phyloP scores from a whole-genome alignment of 2,797 vertebrate genomes.

The Apogon hyalosoma region DNA sequence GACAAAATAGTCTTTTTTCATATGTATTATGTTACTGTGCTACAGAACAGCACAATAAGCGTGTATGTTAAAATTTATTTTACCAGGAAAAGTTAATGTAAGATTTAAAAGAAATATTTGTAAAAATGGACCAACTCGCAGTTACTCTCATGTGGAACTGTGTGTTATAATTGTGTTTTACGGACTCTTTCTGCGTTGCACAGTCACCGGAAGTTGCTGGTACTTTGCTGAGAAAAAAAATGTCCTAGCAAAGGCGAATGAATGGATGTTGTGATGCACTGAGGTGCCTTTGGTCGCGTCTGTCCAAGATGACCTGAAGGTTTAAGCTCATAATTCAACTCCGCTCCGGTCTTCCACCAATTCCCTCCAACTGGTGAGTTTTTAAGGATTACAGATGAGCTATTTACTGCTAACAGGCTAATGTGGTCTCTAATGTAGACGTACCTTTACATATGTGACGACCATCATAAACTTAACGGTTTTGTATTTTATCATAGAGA shows the following conservation, averaged over 20 bases:
- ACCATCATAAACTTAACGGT: background rate
- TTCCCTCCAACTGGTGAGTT: constrained; percentile 46
- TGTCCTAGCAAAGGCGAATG: constrained; percentile 44
- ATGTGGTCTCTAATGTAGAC: background rate
- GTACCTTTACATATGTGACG: too few relatives aligned
- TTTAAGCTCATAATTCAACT: background rate
- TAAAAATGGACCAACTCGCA: too few relatives aligned
- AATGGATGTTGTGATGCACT: constrained; percentile 47
- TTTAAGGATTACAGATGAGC: fast-evolving
- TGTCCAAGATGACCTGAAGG: constrained; percentile 58
- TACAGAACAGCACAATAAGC: too few relatives aligned
- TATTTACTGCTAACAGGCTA: constrained; percentile 1
- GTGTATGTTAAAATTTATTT: too few relatives aligned
- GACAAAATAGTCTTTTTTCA: too few relatives aligned
- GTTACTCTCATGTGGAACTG: constrained; percentile 21
- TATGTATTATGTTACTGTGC: too few relatives aligned
- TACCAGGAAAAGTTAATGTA: too few relatives aligned
- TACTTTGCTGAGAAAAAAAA: constrained; percentile 33
- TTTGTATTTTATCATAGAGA: background rate
- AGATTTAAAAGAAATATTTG: background rate
- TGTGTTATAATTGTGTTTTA: background rate
- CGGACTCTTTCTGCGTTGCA: constrained; percentile 40
- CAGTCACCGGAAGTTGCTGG: constrained; percentile 81
- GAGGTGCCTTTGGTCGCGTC: constrained; percentile 31
- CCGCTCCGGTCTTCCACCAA: background rate